These are phyloP conservation scores for Phalacrocorax pelagicus DNA, from an alignment of 2,113 vertebrate genomes.

Conservation along the genomic window DNA sequence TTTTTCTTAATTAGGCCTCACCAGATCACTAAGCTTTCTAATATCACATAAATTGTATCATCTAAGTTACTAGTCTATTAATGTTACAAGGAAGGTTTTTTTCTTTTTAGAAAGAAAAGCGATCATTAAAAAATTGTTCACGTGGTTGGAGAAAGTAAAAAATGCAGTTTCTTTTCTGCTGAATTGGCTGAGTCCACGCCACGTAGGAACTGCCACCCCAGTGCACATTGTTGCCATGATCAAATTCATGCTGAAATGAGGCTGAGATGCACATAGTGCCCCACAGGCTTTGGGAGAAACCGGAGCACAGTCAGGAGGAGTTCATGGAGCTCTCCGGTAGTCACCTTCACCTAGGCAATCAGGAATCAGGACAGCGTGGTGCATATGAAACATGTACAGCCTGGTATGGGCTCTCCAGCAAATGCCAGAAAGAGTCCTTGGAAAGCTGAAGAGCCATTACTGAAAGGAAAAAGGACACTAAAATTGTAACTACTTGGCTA, in stretches of 20 bases:
- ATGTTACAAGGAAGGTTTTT: background rate
- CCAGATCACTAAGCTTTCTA: constrained; percentile 34
- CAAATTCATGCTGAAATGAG: background rate
- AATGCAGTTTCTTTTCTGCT: background rate
- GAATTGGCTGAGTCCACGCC: background rate
- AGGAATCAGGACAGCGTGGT: background rate
- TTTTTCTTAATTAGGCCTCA: constrained; percentile 51
- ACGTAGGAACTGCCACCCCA: background rate
- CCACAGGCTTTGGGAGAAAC: background rate
- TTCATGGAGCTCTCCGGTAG: background rate
- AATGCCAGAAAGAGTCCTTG: background rate
- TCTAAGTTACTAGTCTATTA: background rate
- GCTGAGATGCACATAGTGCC: background rate
- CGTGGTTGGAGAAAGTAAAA: background rate
- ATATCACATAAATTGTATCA: background rate
- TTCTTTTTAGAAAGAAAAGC: background rate
- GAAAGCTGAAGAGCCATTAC: background rate
- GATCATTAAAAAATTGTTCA: background rate
- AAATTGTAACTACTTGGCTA: background rate
- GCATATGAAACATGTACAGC: background rate
- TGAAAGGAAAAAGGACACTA: background rate
- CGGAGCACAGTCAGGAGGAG: background rate
- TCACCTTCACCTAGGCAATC: background rate
- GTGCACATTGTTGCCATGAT: background rate
- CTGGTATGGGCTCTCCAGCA: background rate